Conservation (phyloP, 53 echinoderm and acorn worm genomes). For the Hippasteria phrygiana region DNA sequence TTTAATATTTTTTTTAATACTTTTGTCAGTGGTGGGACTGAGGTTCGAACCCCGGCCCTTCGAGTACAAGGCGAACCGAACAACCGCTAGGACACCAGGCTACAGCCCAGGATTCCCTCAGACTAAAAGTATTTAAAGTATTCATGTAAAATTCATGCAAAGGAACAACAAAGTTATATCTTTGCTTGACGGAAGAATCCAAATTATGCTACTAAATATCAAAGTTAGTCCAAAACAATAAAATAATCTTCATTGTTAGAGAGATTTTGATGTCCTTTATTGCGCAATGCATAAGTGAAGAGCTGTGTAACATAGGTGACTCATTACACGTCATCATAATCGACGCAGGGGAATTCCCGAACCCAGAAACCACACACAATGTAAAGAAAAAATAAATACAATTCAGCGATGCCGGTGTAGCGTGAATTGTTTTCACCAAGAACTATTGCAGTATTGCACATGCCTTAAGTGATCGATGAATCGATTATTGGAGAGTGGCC, state of each 20-base stretch:
- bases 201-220: no score
- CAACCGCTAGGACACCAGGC: conserved; percentile 50
- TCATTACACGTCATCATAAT: no score
- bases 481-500: no score
- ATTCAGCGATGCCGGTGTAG: not conserved
- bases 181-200: not conserved
- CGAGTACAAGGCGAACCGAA: conserved; percentile 37
- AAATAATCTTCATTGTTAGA: not conserved
- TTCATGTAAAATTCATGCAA: not conserved
- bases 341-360: not conserved
- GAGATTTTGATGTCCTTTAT: not conserved
- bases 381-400: not conserved
- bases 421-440: not conserved
- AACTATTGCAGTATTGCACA: not conserved
- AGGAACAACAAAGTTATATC: not conserved
- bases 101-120: not conserved
- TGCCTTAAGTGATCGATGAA: no score
- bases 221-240: not conserved
- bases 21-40: conserved; percentile 27
- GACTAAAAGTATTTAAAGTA: not conserved
- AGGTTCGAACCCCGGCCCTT: conserved; percentile 50
- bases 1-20: conserved; percentile 11
- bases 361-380: not conserved
- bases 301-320: no score
- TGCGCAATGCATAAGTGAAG: not conserved